A percentile compares a stretch with the other conserved stretches of the same genome.
phyloP scores from a whole-genome alignment of 2,113 vertebrate genomes.

The Zeus faber region DNA sequence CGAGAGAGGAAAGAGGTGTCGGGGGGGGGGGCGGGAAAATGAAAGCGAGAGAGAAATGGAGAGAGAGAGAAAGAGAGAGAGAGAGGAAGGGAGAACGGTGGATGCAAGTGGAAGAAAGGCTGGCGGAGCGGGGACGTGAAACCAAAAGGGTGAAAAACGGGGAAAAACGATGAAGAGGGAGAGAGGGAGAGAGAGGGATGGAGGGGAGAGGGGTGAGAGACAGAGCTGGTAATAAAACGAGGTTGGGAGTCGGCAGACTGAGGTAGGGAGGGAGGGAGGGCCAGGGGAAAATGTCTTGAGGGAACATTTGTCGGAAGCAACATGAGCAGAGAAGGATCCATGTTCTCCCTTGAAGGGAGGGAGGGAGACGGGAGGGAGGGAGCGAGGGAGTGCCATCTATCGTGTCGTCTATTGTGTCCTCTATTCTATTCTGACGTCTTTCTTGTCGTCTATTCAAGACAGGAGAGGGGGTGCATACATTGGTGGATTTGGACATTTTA shows the following conservation, averaged over 20 bases:
- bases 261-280: not conserved
- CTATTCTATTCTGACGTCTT: too few species aligned
- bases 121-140: too few species aligned
- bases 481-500: too few species aligned
- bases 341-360: constrained; percentile 6
- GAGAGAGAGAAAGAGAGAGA: not conserved
- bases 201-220: not conserved
- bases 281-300: not conserved
- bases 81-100: not conserved
- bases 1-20: not conserved
- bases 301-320: constrained; percentile 12
- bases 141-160: too few species aligned
- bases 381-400: not conserved
- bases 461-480: too few species aligned
- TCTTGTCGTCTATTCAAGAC: too few species aligned
- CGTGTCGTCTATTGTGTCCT: not conserved
- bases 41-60: not conserved
- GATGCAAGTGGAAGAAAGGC: too few species aligned
- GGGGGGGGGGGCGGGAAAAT: not conserved
- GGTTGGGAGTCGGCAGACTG: not conserved
- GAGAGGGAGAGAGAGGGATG: not conserved
- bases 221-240: not conserved
- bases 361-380: not conserved
- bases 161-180: not conserved
- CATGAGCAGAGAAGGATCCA: constrained; percentile 3